Evolutionary conservation across 1,140 invertebrate species (phyloP), one percentile per base, ranked within the genome.

Genomic region (Drosophila sulfurigaster): DNA sequence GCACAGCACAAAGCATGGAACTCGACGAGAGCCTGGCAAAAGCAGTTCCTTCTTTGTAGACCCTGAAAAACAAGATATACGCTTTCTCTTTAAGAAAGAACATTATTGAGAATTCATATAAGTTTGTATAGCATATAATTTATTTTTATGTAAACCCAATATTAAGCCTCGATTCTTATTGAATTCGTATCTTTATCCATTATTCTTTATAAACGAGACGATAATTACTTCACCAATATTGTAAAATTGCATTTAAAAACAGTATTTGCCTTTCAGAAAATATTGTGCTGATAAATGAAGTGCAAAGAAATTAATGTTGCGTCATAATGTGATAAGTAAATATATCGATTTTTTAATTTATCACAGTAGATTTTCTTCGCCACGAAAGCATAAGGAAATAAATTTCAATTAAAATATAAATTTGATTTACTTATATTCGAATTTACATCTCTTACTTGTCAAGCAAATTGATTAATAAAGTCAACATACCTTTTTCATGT

Each of bases 1-100:
- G 32, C 51, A 45, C 46, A 56, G 11, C 48, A 62, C 63, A 67
- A 38, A 57, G 15, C 16, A 11, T 46, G 32, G 10, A 4, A 15
- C 32, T n/a, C 2, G 7, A 1, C 11, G n/a, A 38, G 54, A 11
- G 4, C 8, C 13, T 4, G 15, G 8, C 46, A 16, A 0, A 16
- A 35, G 6, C 30, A 13, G 6, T 51, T 3, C 3, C 11, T 10
- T 11, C 13, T 16, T 5, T 48, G 16, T 13, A 74, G 56, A 54
- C 57, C 20, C 71, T 73, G 32, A 5, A 8, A 8, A 28, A 4
- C 2, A 1, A 5, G 28, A 7, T 35, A 32, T 15, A 54, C n/a
- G 1, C 0, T 43, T 7, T 4, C 3, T 25, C 3, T 25, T 25
- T 25, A 25, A 25, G 20, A 25, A 25, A 4, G 20, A 25, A 25